Evolutionary conservation across 1,140 invertebrate genomes (phyloP).

Genomic region (Tyrophagus putrescentiae): DNA sequence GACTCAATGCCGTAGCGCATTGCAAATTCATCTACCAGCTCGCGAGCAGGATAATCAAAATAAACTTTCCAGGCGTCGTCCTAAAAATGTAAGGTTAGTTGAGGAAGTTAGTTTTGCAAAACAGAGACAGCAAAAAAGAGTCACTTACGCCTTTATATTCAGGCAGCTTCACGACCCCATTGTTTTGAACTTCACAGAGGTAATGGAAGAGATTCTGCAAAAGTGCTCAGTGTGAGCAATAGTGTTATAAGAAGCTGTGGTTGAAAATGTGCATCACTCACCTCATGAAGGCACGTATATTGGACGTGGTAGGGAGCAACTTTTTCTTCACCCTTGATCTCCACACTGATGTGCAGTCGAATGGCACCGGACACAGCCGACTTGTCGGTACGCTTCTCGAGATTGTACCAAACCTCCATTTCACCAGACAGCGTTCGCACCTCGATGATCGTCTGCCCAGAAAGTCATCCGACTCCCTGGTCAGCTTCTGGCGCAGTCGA

Average conservation of each 20-base stretch:
- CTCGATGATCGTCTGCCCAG: conserved; percentile 97
- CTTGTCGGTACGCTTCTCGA: conserved; percentile 94
- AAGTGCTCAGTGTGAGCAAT: not conserved
- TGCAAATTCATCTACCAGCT: conserved; percentile 43
- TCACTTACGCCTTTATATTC: conserved; percentile 34
- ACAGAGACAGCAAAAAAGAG: not conserved
- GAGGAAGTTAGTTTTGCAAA: conserved; percentile 2
- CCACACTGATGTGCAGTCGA: conserved; percentile 93
- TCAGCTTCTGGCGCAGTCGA: conserved; percentile 88
- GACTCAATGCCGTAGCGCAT: conserved; percentile 46
- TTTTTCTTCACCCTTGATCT: conserved; percentile 99
- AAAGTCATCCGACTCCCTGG: conserved; percentile 95
- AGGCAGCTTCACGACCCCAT: conserved; percentile 35
- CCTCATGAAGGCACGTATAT: conserved; percentile 96
- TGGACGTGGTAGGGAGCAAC: conserved; percentile 98
- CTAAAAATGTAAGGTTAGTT: not conserved
- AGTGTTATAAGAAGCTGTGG: not conserved
- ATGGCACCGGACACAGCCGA: conserved; percentile 98
- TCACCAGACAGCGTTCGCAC: conserved; percentile 92
- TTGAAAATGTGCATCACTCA: conserved; percentile 25
- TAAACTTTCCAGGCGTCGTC: conserved; percentile 44
- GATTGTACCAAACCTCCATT: conserved; percentile 97
- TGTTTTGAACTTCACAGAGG: conserved; percentile 33
- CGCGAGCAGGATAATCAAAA: conserved; percentile 41
- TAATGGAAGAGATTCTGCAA: conserved; percentile 38